phyloP scores from a whole-genome alignment of 37 sponge, comb jelly and placozoan species.

The Crambe crambe region DNA sequence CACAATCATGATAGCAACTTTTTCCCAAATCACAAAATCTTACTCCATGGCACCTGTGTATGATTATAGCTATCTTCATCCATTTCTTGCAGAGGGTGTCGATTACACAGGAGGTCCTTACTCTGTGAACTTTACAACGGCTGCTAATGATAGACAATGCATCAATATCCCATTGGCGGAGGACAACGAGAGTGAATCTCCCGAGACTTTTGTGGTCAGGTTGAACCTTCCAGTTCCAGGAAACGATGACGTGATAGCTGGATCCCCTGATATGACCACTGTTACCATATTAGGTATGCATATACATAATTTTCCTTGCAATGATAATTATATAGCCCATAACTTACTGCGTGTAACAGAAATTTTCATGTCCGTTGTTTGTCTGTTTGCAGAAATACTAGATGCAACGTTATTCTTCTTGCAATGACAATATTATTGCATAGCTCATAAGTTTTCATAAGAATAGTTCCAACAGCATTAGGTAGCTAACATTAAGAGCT shows the following conservation, averaged over 20 bases:
- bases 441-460: no score
- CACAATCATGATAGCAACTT: neutral
- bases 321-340: no score
- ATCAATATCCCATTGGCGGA: neutral
- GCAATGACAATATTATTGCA: neutral
- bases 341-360: no score
- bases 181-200: constrained; percentile 1
- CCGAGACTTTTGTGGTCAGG: neutral
- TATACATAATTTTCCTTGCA: neutral
- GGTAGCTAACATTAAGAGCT: no score
- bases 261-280: constrained; percentile 5
- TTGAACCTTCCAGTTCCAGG: neutral
- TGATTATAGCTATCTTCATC: no score
- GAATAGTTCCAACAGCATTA: no score
- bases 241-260: neutral
- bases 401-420: neutral
- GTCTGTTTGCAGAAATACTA: no score
- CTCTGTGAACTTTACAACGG: constrained; percentile 14
- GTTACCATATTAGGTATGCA: constrained; percentile 11
- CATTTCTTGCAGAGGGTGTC: constrained; percentile 20
- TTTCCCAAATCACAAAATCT: neutral
- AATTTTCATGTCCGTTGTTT: no score
- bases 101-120: constrained; percentile 25
- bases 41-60: no score
- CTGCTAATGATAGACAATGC: constrained; percentile 22